Percentiles rank a stretch among this genome's conserved stretches.
phyloP scores from a whole-genome alignment of 2,113 vertebrate genomes.

The Rutilus rutilus region DNA sequence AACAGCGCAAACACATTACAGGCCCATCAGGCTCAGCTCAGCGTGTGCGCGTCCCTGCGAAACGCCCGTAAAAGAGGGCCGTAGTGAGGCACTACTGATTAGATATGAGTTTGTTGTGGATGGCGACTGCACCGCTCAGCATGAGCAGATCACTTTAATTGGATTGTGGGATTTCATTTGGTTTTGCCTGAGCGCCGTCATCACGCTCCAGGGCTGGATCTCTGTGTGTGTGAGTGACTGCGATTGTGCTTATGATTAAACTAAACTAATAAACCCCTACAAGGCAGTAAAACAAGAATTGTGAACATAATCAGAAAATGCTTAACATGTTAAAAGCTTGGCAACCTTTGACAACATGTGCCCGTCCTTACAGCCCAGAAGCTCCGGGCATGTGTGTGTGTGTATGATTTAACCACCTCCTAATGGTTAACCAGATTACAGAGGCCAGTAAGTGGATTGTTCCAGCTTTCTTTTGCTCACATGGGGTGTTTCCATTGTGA shows the following conservation, averaged over 20 bases:
- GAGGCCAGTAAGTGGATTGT: conserved; percentile 98
- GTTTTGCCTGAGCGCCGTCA: conserved; percentile 77
- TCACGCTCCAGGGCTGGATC: conserved; percentile 77
- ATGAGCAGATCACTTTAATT: conserved; percentile 69
- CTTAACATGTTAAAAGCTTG: conserved; percentile 51
- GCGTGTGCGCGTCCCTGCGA: conserved; percentile 38
- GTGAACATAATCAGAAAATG: conserved; percentile 53
- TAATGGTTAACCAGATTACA: conserved; percentile 99
- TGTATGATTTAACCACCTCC: conserved; percentile 83
- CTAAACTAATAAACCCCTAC: conserved; percentile 56
- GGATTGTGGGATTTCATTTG: conserved; percentile 81
- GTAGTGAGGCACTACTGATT: conserved; percentile 50
- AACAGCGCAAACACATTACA: conserved; percentile 65
- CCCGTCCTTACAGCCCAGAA: conserved; percentile 30
- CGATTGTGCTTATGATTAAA: conserved; percentile 35
- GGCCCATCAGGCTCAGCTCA: conserved; percentile 66
- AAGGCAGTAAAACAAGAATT: conserved; percentile 40
- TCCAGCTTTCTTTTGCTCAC: conserved; percentile 91
- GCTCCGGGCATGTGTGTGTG: conserved; percentile 32
- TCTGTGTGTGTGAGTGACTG: conserved; percentile 39
- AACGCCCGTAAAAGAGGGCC: conserved; percentile 48
- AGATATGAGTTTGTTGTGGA: conserved; percentile 43
- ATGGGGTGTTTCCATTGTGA: conserved; percentile 89
- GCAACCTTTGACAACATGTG: background rate
- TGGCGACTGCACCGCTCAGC: conserved; percentile 39